Conservation (phyloP, 2,797 vertebrate species). For the Scolopax bukidnonensis region DNA sequence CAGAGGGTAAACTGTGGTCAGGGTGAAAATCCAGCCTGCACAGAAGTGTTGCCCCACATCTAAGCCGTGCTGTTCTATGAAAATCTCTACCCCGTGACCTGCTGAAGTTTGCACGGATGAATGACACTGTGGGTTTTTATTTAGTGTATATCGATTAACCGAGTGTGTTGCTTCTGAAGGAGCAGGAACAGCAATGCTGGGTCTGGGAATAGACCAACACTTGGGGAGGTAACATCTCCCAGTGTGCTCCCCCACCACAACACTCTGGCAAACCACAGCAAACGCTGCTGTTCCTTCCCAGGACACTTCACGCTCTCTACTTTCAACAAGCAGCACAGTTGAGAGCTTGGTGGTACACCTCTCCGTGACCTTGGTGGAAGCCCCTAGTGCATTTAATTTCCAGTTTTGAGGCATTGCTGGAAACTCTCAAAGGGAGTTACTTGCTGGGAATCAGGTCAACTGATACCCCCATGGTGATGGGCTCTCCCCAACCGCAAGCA, state of each 20-base stretch:
- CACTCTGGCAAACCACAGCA: background rate
- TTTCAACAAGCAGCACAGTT: background rate
- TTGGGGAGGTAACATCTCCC: background rate
- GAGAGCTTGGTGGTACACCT: background rate
- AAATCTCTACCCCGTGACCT: accelerated
- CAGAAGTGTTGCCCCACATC: background rate
- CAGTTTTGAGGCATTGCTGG: background rate
- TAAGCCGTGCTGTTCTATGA: accelerated
- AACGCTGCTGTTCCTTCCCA: background rate
- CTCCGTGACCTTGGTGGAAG: background rate
- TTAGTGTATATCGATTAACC: background rate
- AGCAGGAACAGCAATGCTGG: background rate
- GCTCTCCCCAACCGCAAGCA: background rate
- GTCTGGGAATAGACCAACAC: background rate
- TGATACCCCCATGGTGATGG: accelerated
- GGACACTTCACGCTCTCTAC: background rate
- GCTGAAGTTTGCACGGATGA: background rate
- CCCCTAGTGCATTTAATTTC: background rate
- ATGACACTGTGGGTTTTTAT: background rate
- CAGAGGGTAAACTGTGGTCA: background rate
- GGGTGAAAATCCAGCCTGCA: background rate
- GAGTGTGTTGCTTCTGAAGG: background rate
- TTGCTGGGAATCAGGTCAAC: accelerated
- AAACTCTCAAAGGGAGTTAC: background rate
- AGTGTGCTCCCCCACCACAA: background rate